Evolutionary conservation across 2,797 vertebrate species (phyloP).

Genomic region (Gobio occitaniae): DNA sequence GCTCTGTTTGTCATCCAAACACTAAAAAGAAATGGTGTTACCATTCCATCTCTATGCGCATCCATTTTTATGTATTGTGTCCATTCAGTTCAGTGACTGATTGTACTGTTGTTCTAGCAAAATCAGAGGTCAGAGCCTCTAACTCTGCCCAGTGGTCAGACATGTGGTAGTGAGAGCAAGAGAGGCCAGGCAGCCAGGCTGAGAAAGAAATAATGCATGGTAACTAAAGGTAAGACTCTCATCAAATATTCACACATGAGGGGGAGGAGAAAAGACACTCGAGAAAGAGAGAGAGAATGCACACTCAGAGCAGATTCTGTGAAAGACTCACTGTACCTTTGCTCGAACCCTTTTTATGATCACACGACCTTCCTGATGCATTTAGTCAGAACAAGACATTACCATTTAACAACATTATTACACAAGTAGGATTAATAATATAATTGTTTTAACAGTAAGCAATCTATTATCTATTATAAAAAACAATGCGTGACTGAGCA

Average conservation of each 20-base stretch:
- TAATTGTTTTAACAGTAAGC: not conserved
- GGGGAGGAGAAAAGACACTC: slow-evolving; percentile 56
- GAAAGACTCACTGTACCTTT: slow-evolving; percentile 70
- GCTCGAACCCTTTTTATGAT: slow-evolving; percentile 66
- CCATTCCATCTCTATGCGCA: not conserved
- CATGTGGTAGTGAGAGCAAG: slow-evolving; percentile 10
- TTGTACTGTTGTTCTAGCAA: slow-evolving; percentile 18
- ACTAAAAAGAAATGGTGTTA: not conserved
- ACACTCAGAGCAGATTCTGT: slow-evolving; percentile 12
- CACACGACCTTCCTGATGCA: slow-evolving; percentile 70
- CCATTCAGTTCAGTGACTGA: not conserved
- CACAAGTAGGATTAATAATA: not conserved
- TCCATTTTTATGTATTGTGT: not conserved
- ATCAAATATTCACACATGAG: slow-evolving; percentile 82
- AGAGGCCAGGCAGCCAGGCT: slow-evolving; percentile 10
- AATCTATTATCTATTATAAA: not conserved
- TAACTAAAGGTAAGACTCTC: slow-evolving; percentile 84
- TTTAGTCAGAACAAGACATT: not conserved
- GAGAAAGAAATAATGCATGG: slow-evolving; percentile 87
- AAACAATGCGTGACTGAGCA: not conserved
- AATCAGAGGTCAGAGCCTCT: slow-evolving; percentile 56
- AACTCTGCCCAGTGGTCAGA: slow-evolving; percentile 63
- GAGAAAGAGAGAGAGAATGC: slow-evolving; percentile 67
- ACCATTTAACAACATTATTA: slow-evolving; percentile 1
- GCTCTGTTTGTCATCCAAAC: not conserved